Evolutionary conservation across 1,140 invertebrate species (phyloP).

Genomic region (Brachystomella parvula): DNA sequence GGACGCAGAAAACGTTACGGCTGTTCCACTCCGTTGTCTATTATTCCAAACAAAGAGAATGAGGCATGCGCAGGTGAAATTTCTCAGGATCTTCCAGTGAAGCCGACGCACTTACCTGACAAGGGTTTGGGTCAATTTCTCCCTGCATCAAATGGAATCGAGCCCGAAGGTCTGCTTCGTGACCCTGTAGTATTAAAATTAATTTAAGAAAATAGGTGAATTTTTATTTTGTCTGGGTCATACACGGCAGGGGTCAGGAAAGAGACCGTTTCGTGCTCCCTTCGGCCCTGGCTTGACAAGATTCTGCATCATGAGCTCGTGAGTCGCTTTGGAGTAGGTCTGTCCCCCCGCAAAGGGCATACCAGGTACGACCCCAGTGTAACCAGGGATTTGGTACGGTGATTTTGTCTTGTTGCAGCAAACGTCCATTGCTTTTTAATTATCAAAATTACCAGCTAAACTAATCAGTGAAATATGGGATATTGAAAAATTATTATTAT

Average conservation of each 20-base stretch:
- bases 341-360: neutral
- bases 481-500: neutral
- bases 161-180: slow-evolving; percentile 23
- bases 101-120: slow-evolving; percentile 15
- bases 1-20: slow-evolving; percentile 29
- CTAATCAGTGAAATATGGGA: neutral
- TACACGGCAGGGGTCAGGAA: slow-evolving; percentile 28
- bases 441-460: neutral
- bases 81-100: no score
- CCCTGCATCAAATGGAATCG: slow-evolving; percentile 32
- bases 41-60: neutral
- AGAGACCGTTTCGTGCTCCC: neutral
- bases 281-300: neutral
- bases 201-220: neutral
- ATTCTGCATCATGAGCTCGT: slow-evolving; percentile 8
- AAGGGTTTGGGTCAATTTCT: slow-evolving; percentile 34
- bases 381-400: slow-evolving; percentile 34
- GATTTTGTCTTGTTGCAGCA: slow-evolving; percentile 11
- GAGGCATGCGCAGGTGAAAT: neutral
- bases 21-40: slow-evolving; percentile 16
- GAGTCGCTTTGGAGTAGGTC: slow-evolving; percentile 23
- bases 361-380: slow-evolving; percentile 19
- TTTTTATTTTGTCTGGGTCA: neutral
- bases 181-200: slow-evolving; percentile 16
- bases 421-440: neutral